Conservation (phyloP, 2,888 invertebrate species). For the Sesamia inferens region DNA sequence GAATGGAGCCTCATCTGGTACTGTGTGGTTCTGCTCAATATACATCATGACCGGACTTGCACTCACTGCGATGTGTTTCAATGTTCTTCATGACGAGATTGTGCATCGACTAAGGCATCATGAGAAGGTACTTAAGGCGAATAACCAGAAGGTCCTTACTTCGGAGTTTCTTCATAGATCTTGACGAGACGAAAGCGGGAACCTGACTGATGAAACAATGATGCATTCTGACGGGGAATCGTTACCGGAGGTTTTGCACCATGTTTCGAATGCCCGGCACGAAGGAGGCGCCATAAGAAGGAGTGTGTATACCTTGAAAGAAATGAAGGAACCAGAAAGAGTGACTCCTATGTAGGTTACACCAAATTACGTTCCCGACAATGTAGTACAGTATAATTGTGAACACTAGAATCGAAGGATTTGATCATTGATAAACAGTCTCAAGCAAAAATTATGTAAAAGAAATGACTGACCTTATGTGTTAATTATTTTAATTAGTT, state of each 20-base stretch:
- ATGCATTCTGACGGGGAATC: conserved; percentile 85
- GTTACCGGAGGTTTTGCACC: conserved; percentile 86
- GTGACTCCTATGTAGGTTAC: conserved; percentile 78
- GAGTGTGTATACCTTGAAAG: conserved; percentile 82
- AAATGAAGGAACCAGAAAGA: conserved; percentile 82
- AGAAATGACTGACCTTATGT: conserved; percentile 84
- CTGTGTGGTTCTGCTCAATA: conserved; percentile 96
- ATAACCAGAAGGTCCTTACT: conserved; percentile 82
- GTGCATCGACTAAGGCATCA: conserved; percentile 94
- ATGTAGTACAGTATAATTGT: conserved; percentile 42
- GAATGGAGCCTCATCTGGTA: conserved; percentile 90
- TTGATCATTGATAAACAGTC: conserved; percentile 63
- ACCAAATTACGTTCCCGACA: conserved; percentile 22
- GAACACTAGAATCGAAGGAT: conserved; percentile 62
- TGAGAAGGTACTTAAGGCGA: conserved; percentile 82
- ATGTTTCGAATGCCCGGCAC: conserved; percentile 79
- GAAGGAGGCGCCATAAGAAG: conserved; percentile 84
- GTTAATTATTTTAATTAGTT: conserved; percentile 81
- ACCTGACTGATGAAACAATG: conserved; percentile 84
- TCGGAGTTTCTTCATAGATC: conserved; percentile 85
- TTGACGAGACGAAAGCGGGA: conserved; percentile 87
- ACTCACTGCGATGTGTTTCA: conserved; percentile 97
- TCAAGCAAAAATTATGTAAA: conserved; percentile 65
- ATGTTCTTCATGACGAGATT: conserved; percentile 96
- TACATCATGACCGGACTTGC: conserved; percentile 97